phyloP scores from a whole-genome alignment of 1,140 invertebrate species.

The Drosophila sp. region DNA sequence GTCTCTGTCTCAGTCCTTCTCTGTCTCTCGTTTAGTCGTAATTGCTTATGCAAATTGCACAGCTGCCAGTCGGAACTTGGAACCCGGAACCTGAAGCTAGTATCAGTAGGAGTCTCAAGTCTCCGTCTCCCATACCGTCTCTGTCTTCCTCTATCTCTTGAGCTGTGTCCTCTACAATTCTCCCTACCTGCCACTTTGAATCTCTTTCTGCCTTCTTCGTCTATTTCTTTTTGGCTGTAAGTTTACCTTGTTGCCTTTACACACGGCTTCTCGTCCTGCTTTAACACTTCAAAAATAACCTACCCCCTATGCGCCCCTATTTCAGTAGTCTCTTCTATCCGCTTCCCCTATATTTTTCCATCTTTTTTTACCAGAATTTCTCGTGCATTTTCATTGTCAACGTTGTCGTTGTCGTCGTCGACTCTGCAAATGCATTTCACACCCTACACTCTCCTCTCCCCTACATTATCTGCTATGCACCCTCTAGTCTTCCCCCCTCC shows the following conservation, averaged over 20 bases:
- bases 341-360: neutral
- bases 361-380: neutral
- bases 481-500: neutral
- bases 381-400: slow-evolving; percentile 52
- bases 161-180: neutral
- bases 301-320: neutral
- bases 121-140: neutral
- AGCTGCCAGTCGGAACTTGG: slow-evolving; percentile 47
- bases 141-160: too few relatives aligned
- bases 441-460: neutral
- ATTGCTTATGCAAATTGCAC: slow-evolving; percentile 75
- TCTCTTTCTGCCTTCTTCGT: neutral
- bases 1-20: neutral
- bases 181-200: neutral
- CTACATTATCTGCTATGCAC: neutral
- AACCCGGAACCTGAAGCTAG: too few relatives aligned
- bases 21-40: slow-evolving; percentile 20
- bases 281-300: neutral
- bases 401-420: slow-evolving; percentile 17
- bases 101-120: neutral
- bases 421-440: slow-evolving; percentile 31
- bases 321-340: neutral
- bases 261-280: slow-evolving; percentile 28
- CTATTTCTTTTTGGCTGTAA: slow-evolving; percentile 10
- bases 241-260: slow-evolving; percentile 45